Evolutionary conservation across 2,113 vertebrate genomes (phyloP).

Genomic region (Psilopsiagon aurifrons): DNA sequence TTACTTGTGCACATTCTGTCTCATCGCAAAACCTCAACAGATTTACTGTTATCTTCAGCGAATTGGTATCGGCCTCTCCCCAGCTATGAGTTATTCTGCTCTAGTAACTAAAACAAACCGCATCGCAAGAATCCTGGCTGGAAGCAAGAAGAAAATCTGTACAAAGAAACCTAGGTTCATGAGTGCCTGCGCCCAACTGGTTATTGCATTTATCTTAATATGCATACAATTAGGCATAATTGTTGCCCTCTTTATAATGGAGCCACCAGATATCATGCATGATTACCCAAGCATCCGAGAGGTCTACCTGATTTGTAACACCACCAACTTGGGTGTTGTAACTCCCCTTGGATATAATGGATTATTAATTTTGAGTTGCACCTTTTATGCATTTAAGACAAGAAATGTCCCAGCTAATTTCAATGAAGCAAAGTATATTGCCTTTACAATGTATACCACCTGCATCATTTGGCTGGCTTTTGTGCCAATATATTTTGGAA

Average conservation of each 20-base stretch:
- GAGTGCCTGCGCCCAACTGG: conserved; percentile 96
- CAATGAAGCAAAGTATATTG: conserved; percentile 98
- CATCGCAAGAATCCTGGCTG: conserved; percentile 95
- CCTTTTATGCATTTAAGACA: conserved; percentile 99
- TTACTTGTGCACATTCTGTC: conserved; percentile 97
- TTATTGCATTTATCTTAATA: conserved; percentile 95
- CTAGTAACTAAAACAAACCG: conserved; percentile 98
- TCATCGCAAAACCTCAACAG: conserved; percentile 92
- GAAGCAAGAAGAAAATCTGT: conserved; percentile 99
- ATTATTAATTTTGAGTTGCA: conserved; percentile 95
- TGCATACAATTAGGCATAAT: conserved; percentile 95
- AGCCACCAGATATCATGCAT: conserved; percentile 91
- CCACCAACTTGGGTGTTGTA: conserved; percentile 94
- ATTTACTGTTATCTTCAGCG: conserved; percentile 95
- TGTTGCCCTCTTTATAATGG: conserved; percentile 95
- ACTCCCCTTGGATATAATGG: conserved; percentile 97
- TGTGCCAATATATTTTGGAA: conserved; percentile 99
- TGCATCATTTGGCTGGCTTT: conserved; percentile 99
- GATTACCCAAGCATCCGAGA: conserved; percentile 97
- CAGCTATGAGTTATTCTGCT: conserved; percentile 98
- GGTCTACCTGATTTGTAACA: conserved; percentile 96
- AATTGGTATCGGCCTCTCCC: conserved; percentile 93
- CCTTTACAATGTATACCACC: conserved; percentile 99
- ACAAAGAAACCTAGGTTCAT: conserved; percentile 99
- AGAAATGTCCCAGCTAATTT: conserved; percentile 98